phyloP scores from a whole-genome alignment of 2,888 invertebrate species.

The Lochmaea capreae region DNA sequence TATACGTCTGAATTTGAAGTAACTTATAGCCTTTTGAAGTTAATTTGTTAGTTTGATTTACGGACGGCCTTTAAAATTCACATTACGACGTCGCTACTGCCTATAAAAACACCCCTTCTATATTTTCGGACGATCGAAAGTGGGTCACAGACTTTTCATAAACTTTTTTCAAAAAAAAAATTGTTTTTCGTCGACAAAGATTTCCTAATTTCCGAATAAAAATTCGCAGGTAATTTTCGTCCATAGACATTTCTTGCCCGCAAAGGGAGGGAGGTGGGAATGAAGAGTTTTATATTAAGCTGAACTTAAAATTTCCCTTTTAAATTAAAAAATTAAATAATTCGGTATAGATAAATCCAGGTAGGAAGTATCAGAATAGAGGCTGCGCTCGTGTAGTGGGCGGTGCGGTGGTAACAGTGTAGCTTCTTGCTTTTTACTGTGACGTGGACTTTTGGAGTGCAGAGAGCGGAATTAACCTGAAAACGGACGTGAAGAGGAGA shows the following conservation, averaged over 20 bases:
- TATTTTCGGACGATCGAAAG: constrained; percentile 10
- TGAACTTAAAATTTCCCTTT: too few species aligned
- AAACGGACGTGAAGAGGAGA: constrained; percentile 42
- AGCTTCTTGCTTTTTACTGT: constrained; percentile 57
- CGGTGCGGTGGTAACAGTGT: constrained; percentile 28
- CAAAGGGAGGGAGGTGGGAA: too few species aligned
- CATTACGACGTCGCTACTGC: constrained; percentile 47
- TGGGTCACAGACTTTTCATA: constrained; percentile 25
- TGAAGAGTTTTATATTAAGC: too few species aligned
- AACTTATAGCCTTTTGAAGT: constrained; percentile 66
- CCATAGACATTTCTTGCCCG: too few species aligned
- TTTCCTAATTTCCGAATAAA: too few species aligned
- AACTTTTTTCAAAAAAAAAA: neutral
- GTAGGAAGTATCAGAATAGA: neutral
- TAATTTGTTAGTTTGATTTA: constrained; percentile 68
- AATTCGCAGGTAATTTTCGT: too few species aligned
- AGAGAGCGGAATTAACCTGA: constrained; percentile 54
- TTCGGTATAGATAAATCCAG: neutral
- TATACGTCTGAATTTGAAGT: constrained; percentile 63
- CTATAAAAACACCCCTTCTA: constrained; percentile 43
- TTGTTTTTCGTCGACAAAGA: too few species aligned
- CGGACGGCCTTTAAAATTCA: constrained; percentile 58
- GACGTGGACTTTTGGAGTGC: constrained; percentile 57
- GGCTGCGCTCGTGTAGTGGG: constrained; percentile 20
- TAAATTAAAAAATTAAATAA: neutral